Base-by-base conservation (phyloP, 2,888 invertebrate genomes). In the Sarcophaga rosellei region DNA sequence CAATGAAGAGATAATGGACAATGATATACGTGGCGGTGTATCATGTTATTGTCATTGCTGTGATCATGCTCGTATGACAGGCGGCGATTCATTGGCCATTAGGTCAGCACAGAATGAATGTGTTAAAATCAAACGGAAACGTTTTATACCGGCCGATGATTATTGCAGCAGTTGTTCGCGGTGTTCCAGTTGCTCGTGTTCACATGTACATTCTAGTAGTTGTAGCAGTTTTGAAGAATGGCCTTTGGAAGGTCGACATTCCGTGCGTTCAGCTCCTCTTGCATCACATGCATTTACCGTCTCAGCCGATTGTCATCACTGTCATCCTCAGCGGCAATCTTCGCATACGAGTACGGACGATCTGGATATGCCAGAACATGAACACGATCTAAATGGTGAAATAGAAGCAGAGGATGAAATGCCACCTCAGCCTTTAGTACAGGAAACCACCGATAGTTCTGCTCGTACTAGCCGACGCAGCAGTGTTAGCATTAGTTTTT, bases 81-180 rank as follows among this genome's bases (percentile, higher is more conserved):
- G 45, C 61, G 23, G 59, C 6, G 68, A 66, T 45, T 1, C 25
- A 0, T 65, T 69, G 5, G 66, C 25, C 10, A 17, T 53, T 11
- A 74, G 20, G 72, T 86, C 75, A 62, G 87, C 85, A 76, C 89
- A 90, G 45, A 92, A 92, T 75, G 91, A 92, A 77, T 90, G 91
- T 74, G 92, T 92, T 10, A 89, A 91, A 77, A 92, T 92, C 63
- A 92, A 91, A 82, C 89, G 92, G 4, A 92, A 92, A 79, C 90
- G 91, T 1, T 92, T 92, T 63, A 89, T 89, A 61, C 81, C 85
- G 20, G 35, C 84, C 6, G 81, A 86, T 12, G 86, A 84, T 47
- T 86, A 70, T 53, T 79, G 83, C 8, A 84, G 86, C 59, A 86
- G 86, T 85, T 92, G 92, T 82, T 91, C 92, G 15, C 89, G 90